Percentiles rank a stretch among this genome's conserved stretches.
phyloP scores from a whole-genome alignment of 37 sponge, comb jelly and placozoan genomes.

The Ephydatia muelleri region DNA sequence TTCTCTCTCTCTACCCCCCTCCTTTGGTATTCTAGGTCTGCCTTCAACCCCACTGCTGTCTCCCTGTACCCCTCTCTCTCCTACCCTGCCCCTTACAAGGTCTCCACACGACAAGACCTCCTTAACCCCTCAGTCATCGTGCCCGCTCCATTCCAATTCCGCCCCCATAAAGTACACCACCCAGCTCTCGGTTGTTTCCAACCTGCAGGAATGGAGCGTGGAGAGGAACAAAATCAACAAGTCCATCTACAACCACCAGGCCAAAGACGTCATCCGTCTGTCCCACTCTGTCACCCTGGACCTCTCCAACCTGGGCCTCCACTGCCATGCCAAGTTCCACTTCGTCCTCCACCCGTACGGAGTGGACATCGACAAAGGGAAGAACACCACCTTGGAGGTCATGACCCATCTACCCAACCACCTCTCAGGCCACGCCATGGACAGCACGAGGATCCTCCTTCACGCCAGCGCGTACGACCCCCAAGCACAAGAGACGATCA shows the following conservation, averaged over 20 bases:
- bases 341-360: neutral
- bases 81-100: neutral
- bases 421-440: neutral
- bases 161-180: neutral
- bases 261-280: neutral
- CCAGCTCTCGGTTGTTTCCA: neutral
- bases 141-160: neutral
- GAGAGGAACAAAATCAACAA: neutral
- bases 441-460: neutral
- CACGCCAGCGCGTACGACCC: neutral
- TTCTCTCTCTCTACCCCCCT: too few relatives aligned
- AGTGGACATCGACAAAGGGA: neutral
- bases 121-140: neutral
- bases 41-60: too few relatives aligned
- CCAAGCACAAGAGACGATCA: neutral
- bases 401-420: neutral
- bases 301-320: neutral
- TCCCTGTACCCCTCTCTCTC: neutral
- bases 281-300: neutral
- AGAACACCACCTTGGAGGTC: neutral
- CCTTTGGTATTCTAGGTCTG: too few relatives aligned
- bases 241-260: neutral
- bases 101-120: neutral
- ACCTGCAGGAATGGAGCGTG: neutral
- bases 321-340: neutral